phyloP scores from a whole-genome alignment of 2,113 vertebrate species.

The Melanerpes formicivorus region DNA sequence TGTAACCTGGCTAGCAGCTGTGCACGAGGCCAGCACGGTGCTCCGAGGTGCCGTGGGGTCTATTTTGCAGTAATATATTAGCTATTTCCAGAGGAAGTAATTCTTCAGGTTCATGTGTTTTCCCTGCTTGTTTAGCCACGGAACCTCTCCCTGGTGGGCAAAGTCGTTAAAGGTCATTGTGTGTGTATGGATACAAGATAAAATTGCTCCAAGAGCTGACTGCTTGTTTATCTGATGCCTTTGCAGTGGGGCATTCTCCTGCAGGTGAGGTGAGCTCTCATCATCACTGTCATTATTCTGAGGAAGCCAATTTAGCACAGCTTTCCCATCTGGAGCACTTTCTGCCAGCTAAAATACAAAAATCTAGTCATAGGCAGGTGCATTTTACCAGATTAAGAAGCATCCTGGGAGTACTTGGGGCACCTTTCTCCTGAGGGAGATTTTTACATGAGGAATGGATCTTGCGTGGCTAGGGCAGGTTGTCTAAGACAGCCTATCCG shows the following conservation, averaged over 20 bases:
- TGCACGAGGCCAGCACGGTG: background rate
- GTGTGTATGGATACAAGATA: background rate
- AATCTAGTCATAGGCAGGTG: background rate
- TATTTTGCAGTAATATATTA: background rate
- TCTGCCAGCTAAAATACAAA: background rate
- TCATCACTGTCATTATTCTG: background rate
- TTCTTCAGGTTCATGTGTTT: background rate
- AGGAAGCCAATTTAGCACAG: background rate
- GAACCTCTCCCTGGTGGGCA: background rate
- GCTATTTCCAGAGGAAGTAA: background rate
- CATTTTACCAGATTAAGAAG: background rate
- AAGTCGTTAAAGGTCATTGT: background rate
- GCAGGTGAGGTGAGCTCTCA: slow-evolving; percentile 9
- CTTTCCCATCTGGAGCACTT: slow-evolving; percentile 28
- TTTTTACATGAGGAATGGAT: background rate
- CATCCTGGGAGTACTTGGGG: accelerated
- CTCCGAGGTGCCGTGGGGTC: background rate
- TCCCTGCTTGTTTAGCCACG: background rate
- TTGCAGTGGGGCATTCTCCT: background rate
- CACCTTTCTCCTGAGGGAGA: background rate
- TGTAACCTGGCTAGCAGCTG: background rate
- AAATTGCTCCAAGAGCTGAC: background rate
- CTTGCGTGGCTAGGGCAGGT: background rate
- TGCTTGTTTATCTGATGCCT: background rate
- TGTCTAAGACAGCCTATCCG: background rate